Percentiles rank a stretch among this genome's conserved stretches.
Conservation (phyloP, 2,113 vertebrate species). For the Porphyrio hochstetteri region DNA sequence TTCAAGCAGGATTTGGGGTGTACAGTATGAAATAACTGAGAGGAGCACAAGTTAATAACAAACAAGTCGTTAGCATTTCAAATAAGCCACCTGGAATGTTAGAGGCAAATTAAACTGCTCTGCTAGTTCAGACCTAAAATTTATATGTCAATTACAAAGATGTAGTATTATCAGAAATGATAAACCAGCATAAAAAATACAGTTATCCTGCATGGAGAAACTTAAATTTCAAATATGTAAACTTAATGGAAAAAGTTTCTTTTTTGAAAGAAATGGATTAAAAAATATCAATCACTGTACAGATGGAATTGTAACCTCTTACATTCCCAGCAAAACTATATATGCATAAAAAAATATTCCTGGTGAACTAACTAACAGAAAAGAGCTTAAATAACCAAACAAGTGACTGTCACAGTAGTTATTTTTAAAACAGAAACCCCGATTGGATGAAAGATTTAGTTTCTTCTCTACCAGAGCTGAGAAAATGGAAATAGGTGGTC, state of each 20-base stretch:
- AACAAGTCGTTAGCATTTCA: constrained; percentile 9
- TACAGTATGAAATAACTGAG: background rate
- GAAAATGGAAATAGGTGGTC: background rate
- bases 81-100: background rate
- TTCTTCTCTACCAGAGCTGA: background rate
- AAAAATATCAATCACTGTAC: background rate
- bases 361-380: background rate
- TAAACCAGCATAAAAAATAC: background rate
- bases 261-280: background rate
- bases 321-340: background rate
- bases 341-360: background rate
- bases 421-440: background rate
- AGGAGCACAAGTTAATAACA: background rate
- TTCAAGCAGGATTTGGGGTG: background rate
- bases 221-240: background rate
- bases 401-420: background rate
- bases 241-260: background rate
- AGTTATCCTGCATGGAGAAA: background rate
- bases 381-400: background rate
- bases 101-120: background rate
- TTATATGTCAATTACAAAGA: background rate
- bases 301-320: background rate
- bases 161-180: background rate
- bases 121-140: background rate
- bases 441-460: background rate